Conservation (phyloP, 2,888 invertebrate genomes). For the Mythimna lalbum region DNA sequence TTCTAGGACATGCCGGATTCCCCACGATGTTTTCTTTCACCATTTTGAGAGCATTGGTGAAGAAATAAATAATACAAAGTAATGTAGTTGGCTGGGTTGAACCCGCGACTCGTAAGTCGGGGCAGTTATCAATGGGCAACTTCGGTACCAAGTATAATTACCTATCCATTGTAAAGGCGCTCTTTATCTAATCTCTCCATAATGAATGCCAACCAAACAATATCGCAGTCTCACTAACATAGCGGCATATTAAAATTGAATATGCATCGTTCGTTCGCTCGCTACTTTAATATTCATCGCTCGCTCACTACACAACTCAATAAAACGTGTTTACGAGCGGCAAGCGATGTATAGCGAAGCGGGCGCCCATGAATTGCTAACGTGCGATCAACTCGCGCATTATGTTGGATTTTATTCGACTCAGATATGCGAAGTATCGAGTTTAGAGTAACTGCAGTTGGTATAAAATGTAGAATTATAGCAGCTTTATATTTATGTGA, state of each 20-base stretch:
- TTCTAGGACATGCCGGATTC: too few relatives aligned
- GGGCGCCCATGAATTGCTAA: slow-evolving; percentile 76
- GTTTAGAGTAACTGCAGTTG: slow-evolving; percentile 48
- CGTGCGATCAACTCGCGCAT: slow-evolving; percentile 68
- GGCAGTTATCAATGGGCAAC: too few relatives aligned
- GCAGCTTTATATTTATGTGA: slow-evolving; percentile 15
- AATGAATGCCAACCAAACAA: slow-evolving; percentile 46
- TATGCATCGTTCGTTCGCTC: slow-evolving; percentile 74
- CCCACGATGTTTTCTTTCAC: too few relatives aligned
- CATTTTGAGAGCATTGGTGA: too few relatives aligned
- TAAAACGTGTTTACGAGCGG: slow-evolving; percentile 84
- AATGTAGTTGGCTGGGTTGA: too few relatives aligned
- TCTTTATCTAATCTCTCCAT: slow-evolving; percentile 14
- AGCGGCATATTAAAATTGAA: slow-evolving; percentile 77
- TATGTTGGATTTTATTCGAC: slow-evolving; percentile 63
- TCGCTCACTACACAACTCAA: slow-evolving; percentile 80
- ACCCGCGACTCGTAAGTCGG: too few relatives aligned
- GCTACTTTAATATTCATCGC: slow-evolving; percentile 83
- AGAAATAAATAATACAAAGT: too few relatives aligned
- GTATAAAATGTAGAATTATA: slow-evolving; percentile 48
- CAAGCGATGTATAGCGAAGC: slow-evolving; percentile 79
- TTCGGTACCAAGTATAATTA: too few relatives aligned
- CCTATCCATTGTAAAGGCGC: neutral
- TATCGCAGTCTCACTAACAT: slow-evolving; percentile 52
- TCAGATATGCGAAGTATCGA: slow-evolving; percentile 57